Evolutionary conservation across 2,888 invertebrate genomes (phyloP).

Genomic region (Adelognathus sp.): DNA sequence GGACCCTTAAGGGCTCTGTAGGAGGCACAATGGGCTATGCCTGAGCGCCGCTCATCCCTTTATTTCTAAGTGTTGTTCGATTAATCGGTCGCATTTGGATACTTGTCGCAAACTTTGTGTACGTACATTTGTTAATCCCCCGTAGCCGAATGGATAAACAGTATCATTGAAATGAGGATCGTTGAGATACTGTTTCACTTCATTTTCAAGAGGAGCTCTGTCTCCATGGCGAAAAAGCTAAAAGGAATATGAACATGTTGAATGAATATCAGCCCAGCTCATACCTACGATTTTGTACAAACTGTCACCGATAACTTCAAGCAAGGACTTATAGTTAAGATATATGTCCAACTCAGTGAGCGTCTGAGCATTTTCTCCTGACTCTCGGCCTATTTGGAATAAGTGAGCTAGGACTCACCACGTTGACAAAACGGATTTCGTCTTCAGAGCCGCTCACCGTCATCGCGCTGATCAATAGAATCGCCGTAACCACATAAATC

Average conservation of each 20-base stretch:
- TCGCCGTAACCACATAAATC: not conserved
- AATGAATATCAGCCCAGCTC: not conserved
- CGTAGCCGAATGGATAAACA: constrained; percentile 70
- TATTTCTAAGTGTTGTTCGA: too few species aligned
- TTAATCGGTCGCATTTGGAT: too few species aligned
- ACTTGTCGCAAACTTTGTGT: too few species aligned
- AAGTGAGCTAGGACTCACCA: not conserved
- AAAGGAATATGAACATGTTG: not conserved
- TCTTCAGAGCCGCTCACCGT: not conserved
- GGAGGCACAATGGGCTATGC: too few species aligned
- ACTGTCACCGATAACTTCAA: too few species aligned
- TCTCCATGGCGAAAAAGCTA: not conserved
- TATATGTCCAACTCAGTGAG: too few species aligned
- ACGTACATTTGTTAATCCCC: constrained; percentile 86
- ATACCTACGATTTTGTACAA: too few species aligned
- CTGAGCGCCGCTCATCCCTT: too few species aligned
- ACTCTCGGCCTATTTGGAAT: too few species aligned
- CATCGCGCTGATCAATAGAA: not conserved
- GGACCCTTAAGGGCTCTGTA: too few species aligned
- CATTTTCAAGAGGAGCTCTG: constrained; percentile 5
- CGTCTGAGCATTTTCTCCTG: too few species aligned
- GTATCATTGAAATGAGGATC: not conserved
- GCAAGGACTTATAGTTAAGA: too few species aligned
- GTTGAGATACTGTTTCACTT: not conserved
- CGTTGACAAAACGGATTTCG: not conserved